These are phyloP conservation scores for Megaceryle alcyon DNA, from an alignment of 2,797 vertebrate genomes.

Conservation along the genomic window DNA sequence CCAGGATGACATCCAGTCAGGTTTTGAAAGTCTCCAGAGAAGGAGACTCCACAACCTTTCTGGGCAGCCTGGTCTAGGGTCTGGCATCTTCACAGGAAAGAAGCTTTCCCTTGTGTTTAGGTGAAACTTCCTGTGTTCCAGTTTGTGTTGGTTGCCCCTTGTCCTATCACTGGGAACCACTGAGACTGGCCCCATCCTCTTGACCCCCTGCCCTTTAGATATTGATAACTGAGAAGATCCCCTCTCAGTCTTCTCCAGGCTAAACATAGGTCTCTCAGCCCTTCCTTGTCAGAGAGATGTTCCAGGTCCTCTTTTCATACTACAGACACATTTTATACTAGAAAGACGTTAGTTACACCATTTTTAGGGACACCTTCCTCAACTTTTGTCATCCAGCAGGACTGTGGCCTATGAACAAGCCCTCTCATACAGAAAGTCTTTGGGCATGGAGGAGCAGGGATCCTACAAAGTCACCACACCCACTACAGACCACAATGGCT, in stretches of 20 bases:
- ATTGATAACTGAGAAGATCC: not conserved
- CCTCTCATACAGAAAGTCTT: not conserved
- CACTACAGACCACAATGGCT: fast-evolving
- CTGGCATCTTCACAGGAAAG: not conserved
- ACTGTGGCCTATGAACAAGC: not conserved
- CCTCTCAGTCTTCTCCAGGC: not conserved
- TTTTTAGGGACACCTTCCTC: not conserved
- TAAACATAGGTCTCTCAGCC: not conserved
- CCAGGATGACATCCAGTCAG: not conserved
- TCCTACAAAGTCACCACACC: not conserved
- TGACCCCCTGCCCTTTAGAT: not conserved
- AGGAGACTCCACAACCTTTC: not conserved
- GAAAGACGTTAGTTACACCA: not conserved
- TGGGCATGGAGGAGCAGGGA: not conserved
- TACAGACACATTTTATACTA: not conserved
- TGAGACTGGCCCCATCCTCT: not conserved
- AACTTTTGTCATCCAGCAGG: not conserved
- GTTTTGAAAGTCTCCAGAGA: not conserved
- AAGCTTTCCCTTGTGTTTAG: not conserved
- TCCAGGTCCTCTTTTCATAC: not conserved
- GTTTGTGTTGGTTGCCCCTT: not conserved
- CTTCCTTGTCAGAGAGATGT: not conserved
- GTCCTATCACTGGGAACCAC: not conserved
- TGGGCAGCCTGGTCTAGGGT: not conserved
- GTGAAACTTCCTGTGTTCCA: not conserved